Evolutionary conservation across 2,888 invertebrate genomes (phyloP).

Genomic region (Drosophila nr. fundita): DNA sequence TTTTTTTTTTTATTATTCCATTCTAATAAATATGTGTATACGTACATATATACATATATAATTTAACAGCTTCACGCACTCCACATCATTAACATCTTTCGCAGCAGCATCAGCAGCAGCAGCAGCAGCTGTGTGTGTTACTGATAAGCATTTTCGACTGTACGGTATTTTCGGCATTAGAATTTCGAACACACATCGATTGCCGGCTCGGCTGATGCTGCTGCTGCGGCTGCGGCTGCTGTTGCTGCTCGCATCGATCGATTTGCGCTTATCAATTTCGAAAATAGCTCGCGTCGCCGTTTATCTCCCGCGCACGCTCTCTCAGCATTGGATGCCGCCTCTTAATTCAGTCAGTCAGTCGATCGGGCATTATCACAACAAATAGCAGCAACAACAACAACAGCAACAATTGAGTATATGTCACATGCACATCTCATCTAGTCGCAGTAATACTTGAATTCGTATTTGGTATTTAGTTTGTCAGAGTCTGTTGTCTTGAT

Average conservation of each 20-base stretch:
- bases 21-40: neutral
- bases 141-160: conserved; percentile 38
- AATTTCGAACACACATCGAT: conserved; percentile 29
- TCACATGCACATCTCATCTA: conserved; percentile 30
- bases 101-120: neutral
- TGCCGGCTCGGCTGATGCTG: neutral
- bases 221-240: neutral
- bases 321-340: conserved; percentile 54
- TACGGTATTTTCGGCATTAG: conserved; percentile 25
- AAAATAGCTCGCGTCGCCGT: conserved; percentile 55
- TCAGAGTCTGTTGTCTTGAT: conserved; percentile 85
- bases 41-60: too few species aligned
- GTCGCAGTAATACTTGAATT: conserved; percentile 24
- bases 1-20: neutral
- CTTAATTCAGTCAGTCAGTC: conserved; percentile 61
- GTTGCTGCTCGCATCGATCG: conserved; percentile 33
- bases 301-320: conserved; percentile 58
- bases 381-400: conserved; percentile 12
- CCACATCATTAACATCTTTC: neutral
- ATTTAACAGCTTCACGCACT: neutral
- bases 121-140: neutral
- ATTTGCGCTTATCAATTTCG: conserved; percentile 63
- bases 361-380: conserved; percentile 49
- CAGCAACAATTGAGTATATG: conserved; percentile 29
- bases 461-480: conserved; percentile 77